phyloP scores from a whole-genome alignment of 2,888 invertebrate species.

The Iphiclides podalirius region DNA sequence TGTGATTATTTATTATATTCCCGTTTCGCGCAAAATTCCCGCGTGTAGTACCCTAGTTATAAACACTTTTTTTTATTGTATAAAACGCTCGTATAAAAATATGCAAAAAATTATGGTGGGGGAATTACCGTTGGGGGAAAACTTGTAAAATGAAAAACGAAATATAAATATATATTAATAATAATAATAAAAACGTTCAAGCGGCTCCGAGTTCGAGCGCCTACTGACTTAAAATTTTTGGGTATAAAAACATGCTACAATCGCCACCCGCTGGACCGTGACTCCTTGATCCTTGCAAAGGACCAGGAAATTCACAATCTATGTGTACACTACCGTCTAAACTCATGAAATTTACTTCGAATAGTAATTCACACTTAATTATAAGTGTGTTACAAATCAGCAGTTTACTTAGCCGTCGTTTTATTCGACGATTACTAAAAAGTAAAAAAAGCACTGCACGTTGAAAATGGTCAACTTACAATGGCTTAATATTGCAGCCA shows the following conservation, averaged over 20 bases:
- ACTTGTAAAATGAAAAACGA: conserved; percentile 79
- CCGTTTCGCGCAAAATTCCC: not conserved
- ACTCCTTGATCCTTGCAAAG: conserved; percentile 62
- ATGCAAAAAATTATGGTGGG: conserved; percentile 62
- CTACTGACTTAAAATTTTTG: conserved; percentile 81
- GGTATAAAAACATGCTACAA: conserved; percentile 81
- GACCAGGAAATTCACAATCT: conserved; percentile 27
- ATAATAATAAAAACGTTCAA: conserved; percentile 78
- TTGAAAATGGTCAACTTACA: no score
- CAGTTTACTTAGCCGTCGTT: no score
- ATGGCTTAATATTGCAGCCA: no score
- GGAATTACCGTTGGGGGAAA: conserved; percentile 69
- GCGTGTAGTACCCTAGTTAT: conserved; percentile 54
- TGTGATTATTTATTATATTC: not conserved
- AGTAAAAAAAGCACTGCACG: no score
- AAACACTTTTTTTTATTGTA: conserved; percentile 78
- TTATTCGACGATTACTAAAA: no score
- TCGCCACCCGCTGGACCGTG: conserved; percentile 62
- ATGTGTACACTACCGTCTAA: conserved; percentile 5
- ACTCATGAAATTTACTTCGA: no score
- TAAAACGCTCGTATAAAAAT: conserved; percentile 77
- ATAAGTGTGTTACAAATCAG: no score
- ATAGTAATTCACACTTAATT: no score
- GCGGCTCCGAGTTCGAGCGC: conserved; percentile 78
- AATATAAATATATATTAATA: conserved; percentile 81